Conservation (phyloP, 2,797 vertebrate species). For the Danionella dracula region DNA sequence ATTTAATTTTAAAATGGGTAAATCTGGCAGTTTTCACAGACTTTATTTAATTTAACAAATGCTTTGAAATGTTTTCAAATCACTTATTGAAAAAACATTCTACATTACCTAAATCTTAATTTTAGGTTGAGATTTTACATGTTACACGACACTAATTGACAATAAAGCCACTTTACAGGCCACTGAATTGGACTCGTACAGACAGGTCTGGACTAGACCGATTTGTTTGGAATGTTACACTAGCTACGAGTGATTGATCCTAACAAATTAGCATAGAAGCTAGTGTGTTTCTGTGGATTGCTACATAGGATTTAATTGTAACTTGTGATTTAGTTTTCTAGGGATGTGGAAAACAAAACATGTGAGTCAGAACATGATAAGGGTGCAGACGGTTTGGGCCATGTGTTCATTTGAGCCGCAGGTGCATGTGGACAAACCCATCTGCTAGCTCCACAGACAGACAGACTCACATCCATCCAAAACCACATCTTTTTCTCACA, state of each 20-base stretch:
- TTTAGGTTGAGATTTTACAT: not conserved
- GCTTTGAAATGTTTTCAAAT: too few species aligned
- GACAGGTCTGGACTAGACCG: not conserved
- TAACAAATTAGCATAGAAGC: not conserved
- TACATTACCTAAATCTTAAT: too few species aligned
- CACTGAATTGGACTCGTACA: not conserved
- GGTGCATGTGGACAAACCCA: conserved; percentile 26
- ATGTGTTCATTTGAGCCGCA: conserved; percentile 1
- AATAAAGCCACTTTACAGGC: not conserved
- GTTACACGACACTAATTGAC: not conserved
- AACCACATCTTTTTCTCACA: not conserved
- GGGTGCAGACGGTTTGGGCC: not conserved
- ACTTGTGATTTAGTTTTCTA: too few species aligned
- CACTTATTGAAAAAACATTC: too few species aligned
- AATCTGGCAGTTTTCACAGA: too few species aligned
- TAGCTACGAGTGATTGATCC: not conserved
- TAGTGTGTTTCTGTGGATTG: too few species aligned
- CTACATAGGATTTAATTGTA: too few species aligned
- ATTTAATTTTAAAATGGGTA: too few species aligned
- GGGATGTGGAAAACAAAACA: too few species aligned
- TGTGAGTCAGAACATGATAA: not conserved
- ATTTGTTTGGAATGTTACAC: not conserved
- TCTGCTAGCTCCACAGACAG: conserved; percentile 50
- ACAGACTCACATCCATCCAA: conserved; percentile 18
- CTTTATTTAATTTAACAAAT: too few species aligned